Conservation (phyloP, 2,113 vertebrate genomes). For the Xyliphius kryptos region DNA sequence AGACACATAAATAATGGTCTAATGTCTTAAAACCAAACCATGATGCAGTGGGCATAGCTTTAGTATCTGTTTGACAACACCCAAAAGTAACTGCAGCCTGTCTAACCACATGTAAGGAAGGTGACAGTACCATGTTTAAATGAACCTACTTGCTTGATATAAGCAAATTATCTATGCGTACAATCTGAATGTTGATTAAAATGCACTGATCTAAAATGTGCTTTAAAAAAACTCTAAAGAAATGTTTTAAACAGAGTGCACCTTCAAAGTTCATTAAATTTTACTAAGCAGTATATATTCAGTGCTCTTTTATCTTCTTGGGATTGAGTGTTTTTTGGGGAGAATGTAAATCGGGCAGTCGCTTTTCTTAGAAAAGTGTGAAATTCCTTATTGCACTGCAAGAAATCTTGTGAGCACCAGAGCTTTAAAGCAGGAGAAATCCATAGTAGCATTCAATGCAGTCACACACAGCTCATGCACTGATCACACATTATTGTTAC, state of each 20-base stretch:
- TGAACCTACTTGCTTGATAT: too few species aligned
- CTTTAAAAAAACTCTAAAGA: too few species aligned
- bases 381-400: conserved; percentile 53
- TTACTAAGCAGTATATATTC: not conserved
- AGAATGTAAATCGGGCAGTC: not conserved
- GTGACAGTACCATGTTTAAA: too few species aligned
- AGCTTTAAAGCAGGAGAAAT: conserved; percentile 34
- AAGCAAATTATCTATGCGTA: too few species aligned
- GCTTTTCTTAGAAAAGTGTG: conserved; percentile 13
- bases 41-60: too few species aligned
- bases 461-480: conserved; percentile 34
- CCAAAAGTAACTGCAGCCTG: too few species aligned
- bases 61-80: too few species aligned
- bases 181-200: too few species aligned
- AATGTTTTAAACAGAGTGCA: not conserved
- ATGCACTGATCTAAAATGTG: too few species aligned
- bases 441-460: conserved; percentile 31
- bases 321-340: not conserved
- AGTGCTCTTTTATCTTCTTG: not conserved
- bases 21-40: too few species aligned
- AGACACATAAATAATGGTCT: too few species aligned
- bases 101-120: too few species aligned
- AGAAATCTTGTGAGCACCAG: conserved; percentile 53
- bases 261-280: not conserved
- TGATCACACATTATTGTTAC: not conserved